Conservation (phyloP, 2,797 vertebrate species). For the Sebastes diaconus region DNA sequence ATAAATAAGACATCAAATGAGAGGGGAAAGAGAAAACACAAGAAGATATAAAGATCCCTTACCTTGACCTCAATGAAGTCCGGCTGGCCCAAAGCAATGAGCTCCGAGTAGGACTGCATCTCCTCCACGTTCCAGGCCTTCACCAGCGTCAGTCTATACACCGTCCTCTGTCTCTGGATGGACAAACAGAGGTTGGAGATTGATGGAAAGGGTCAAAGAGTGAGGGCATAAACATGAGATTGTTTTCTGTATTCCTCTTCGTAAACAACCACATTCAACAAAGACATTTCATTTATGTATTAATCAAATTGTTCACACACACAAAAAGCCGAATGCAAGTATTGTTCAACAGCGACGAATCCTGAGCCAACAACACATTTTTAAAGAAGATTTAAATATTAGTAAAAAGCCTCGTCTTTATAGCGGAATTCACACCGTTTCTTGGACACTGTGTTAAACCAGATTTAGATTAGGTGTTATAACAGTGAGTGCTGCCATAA, state of each 20-base stretch:
- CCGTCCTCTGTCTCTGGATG: constrained; percentile 90
- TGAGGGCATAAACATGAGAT: not conserved
- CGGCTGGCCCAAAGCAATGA: constrained; percentile 89
- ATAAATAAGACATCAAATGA: not conserved
- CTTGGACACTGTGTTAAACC: not conserved
- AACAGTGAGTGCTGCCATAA: not conserved
- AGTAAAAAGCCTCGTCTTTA: not conserved
- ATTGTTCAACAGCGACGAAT: not conserved
- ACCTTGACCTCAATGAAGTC: constrained; percentile 98
- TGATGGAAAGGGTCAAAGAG: not conserved
- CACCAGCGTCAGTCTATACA: constrained; percentile 94
- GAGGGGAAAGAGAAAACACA: not conserved
- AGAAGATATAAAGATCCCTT: not conserved
- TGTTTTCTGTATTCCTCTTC: not conserved
- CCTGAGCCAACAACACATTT: not conserved
- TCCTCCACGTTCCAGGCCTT: constrained; percentile 98
- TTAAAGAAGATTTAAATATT: not conserved
- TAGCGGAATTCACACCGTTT: not conserved
- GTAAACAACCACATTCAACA: not conserved
- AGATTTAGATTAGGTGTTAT: not conserved
- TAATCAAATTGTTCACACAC: not conserved
- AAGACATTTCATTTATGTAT: not conserved
- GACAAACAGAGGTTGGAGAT: not conserved
- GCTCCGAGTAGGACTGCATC: constrained; percentile 89
- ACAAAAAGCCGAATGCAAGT: not conserved